Base-by-base conservation (phyloP, 2,888 invertebrate species). In the Megastigmus dorsalis region DNA sequence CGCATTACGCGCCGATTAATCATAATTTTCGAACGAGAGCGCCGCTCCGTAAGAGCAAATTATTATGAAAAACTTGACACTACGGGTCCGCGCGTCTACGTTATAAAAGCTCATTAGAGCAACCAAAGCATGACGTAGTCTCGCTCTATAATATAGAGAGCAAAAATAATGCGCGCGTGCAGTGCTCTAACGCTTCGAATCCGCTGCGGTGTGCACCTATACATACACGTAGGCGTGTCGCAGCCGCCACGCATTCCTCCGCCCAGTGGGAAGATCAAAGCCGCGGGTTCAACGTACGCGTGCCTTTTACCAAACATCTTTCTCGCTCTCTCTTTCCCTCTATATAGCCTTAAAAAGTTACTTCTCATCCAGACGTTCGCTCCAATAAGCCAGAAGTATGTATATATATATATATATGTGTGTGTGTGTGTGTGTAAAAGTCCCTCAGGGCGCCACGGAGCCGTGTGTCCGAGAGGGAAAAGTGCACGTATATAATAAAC, bases 251-350 rank as follows among this genome's bases (percentile, higher is more conserved):
- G 36, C 67, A 60, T 52, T 70, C 62, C 63, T 28, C 33, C 52
- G 41, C 48, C 28, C 41, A 28, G 43, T 33, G 48, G 52, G 43
- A 73, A 73, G 67, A 73, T 73, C 67, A 67, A 73, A 73, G 73
- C 59, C 67, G 54, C 62, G 71, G 36, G 60, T 71, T 71, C 60
- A 60, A 59, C 54, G 73, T 26, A 41, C 57, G 57, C 45, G 20
- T n/a, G n/a, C 57, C 33, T 67, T 57, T 57, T 55, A 45, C 23
- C 18, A 26, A 38, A 33, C 5, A 2, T 28, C 18, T 18, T 36
- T 36, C 23, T 7, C n/a, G 28, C 30, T 41, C 23, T 33, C 18
- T 62, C 33, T 45, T n/a, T 26, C 15, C 26, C 13, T 13, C 28
- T 9, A n/a, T n/a, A n/a, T n/a, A 28, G 28, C 18, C 28, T 59